phyloP scores from a whole-genome alignment of 2,797 vertebrate species.

The Siniperca obscura region DNA sequence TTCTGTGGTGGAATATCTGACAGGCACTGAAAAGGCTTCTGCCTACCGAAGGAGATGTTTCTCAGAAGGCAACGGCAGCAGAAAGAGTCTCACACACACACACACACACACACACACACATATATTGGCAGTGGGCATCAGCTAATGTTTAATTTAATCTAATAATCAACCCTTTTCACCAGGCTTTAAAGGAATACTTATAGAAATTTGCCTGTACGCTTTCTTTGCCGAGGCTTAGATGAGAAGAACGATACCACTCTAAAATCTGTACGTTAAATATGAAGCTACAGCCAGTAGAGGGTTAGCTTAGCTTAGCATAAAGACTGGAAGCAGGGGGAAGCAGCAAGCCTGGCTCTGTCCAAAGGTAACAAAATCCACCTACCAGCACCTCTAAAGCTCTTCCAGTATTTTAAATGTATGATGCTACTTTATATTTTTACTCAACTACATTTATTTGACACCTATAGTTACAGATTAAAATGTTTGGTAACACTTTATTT shows the following conservation, averaged over 20 bases:
- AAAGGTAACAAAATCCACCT: neutral
- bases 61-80: constrained; percentile 29
- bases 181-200: constrained; percentile 1
- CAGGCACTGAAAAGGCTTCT: constrained; percentile 69
- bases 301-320: constrained; percentile 36
- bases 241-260: neutral
- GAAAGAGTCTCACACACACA: constrained; percentile 22
- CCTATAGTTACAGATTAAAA: neutral
- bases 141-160: constrained; percentile 43
- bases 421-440: neutral
- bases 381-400: neutral
- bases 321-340: neutral
- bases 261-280: neutral
- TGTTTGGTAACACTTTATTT: neutral
- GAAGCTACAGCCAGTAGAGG: neutral
- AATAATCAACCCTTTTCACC: constrained; percentile 22
- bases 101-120: constrained; percentile 14
- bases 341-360: neutral
- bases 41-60: constrained; percentile 67
- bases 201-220: neutral
- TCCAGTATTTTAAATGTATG: neutral
- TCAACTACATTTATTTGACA: neutral
- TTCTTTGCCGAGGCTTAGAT: neutral
- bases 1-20: constrained; percentile 71
- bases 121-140: constrained; percentile 9